A percentile compares a stretch with the other conserved stretches of the same genome.
Conservation (phyloP, 2,797 vertebrate genomes). For the Rhinoraja longicauda region DNA sequence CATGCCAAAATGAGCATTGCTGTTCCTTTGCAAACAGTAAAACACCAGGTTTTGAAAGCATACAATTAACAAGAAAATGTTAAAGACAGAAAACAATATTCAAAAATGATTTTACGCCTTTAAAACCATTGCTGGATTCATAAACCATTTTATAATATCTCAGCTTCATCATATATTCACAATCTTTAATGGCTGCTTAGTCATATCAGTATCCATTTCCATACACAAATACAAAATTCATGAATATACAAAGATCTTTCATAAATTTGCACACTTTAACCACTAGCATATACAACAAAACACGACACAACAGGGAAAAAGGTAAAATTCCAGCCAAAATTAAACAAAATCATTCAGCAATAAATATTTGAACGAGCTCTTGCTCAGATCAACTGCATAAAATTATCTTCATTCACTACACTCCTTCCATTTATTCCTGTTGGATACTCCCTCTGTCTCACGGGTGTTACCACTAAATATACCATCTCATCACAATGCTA, state of each 20-base stretch:
- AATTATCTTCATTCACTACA: background rate
- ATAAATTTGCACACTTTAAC: background rate
- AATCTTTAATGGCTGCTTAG: too few species aligned
- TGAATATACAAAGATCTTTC: background rate
- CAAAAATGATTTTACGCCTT: background rate
- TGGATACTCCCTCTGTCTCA: background rate
- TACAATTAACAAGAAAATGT: background rate
- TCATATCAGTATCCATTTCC: background rate
- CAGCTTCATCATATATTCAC: background rate
- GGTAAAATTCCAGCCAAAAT: background rate
- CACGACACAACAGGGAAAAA: background rate
- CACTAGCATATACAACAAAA: background rate
- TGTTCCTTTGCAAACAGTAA: background rate
- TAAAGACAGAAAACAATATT: background rate
- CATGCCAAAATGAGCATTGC: background rate
- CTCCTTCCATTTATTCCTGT: background rate
- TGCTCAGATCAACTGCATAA: background rate
- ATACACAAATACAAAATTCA: background rate
- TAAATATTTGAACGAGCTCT: background rate
- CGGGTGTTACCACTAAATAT: background rate
- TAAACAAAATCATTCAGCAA: background rate
- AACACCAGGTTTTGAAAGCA: background rate
- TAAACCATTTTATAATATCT: background rate
- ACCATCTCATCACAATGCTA: background rate
- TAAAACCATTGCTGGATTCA: background rate